Evolutionary conservation across 2,113 vertebrate genomes (phyloP).

Genomic region (Apeltes quadracus): DNA sequence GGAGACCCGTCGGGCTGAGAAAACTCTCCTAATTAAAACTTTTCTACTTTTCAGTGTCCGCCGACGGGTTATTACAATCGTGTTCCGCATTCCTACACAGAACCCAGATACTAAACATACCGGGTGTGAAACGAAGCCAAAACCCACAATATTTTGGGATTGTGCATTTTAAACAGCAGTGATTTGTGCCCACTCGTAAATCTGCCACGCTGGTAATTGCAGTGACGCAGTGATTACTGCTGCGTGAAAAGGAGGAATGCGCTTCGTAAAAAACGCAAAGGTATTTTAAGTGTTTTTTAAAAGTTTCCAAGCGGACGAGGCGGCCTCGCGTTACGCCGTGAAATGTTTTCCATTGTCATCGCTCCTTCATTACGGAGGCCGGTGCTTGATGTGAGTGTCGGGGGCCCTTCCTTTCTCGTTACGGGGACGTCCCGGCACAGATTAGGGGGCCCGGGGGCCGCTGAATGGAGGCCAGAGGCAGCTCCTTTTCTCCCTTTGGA

Average conservation of each 20-base stretch:
- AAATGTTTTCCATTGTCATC: slow-evolving; percentile 64
- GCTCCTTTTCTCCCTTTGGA: slow-evolving; percentile 50
- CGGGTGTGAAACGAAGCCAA: neutral
- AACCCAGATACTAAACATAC: neutral
- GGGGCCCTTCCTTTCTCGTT: slow-evolving; percentile 60
- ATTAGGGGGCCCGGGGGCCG: slow-evolving; percentile 63
- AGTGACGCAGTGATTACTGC: neutral
- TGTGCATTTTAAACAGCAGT: neutral
- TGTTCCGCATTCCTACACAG: neutral
- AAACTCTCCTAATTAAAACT: neutral
- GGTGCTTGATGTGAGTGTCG: slow-evolving; percentile 58
- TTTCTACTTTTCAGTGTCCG: neutral
- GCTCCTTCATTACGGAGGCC: slow-evolving; percentile 40
- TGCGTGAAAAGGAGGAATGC: slow-evolving; percentile 3
- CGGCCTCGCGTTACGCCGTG: slow-evolving; percentile 42
- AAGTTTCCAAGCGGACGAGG: slow-evolving; percentile 32
- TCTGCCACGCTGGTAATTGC: slow-evolving; percentile 13
- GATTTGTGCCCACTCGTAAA: slow-evolving; percentile 11
- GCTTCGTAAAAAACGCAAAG: slow-evolving; percentile 10
- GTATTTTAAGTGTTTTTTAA: slow-evolving; percentile 38
- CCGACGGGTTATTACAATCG: neutral
- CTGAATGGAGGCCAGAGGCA: slow-evolving; percentile 68
- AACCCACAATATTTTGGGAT: no score
- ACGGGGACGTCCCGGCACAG: slow-evolving; percentile 65
- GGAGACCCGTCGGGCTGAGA: neutral